A percentile compares a stretch with the other conserved stretches of the same genome.
Evolutionary conservation across 2,113 vertebrate genomes (phyloP).

Genomic region (Eclectus roratus): DNA sequence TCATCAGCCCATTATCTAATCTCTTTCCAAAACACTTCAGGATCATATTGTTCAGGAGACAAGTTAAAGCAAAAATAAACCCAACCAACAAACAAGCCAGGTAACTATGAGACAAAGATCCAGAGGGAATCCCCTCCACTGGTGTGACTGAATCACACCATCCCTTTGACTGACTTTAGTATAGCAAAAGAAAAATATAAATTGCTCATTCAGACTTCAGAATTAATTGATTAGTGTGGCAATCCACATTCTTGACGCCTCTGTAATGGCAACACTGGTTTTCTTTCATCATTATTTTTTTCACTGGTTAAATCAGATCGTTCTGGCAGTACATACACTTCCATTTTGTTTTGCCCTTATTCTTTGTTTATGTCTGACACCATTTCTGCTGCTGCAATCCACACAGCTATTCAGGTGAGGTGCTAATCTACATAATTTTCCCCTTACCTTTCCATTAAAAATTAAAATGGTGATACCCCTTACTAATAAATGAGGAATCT

Average conservation of each 20-base stretch:
- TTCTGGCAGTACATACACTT: not conserved
- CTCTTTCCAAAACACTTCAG: conserved; percentile 35
- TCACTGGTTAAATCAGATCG: not conserved
- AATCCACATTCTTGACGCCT: not conserved
- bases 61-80: not conserved
- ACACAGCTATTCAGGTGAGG: not conserved
- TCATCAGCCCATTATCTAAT: not conserved
- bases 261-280: not conserved
- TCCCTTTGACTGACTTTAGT: not conserved
- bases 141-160: not conserved
- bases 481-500: not conserved
- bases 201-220: not conserved
- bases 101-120: not conserved
- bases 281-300: not conserved
- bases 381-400: not conserved
- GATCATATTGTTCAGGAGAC: not conserved
- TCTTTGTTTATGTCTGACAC: not conserved
- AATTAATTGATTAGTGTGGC: not conserved
- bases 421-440: not conserved
- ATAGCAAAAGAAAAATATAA: not conserved
- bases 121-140: conserved; percentile 19
- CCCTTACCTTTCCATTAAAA: not conserved
- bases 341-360: not conserved
- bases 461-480: not conserved
- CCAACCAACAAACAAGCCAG: not conserved